Percentiles rank a stretch among this genome's conserved stretches.
Conservation (phyloP, 1,140 invertebrate genomes). For the Drosophila ohnishii region DNA sequence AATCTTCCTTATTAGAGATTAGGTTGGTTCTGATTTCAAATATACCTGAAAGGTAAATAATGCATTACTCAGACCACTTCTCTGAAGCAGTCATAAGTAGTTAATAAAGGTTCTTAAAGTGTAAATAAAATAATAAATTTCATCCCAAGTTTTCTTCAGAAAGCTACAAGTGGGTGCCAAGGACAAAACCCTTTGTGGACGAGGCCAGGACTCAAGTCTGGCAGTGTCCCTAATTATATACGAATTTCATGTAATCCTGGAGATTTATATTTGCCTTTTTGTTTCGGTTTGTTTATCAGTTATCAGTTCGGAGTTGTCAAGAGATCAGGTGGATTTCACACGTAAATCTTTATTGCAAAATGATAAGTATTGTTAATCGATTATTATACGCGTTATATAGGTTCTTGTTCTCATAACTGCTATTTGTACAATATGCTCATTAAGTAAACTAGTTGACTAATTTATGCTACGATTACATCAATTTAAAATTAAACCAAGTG, state of each 20-base stretch:
- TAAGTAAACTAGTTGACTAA: slow-evolving; percentile 76
- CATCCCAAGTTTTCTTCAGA: neutral
- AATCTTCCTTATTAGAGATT: neutral
- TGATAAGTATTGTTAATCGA: slow-evolving; percentile 56
- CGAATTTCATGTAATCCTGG: slow-evolving; percentile 73
- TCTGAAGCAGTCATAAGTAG: neutral
- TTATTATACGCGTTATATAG: slow-evolving; percentile 44
- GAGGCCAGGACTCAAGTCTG: slow-evolving; percentile 11
- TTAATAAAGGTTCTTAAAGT: neutral
- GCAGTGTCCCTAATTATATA: slow-evolving; percentile 17
- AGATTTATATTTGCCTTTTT: slow-evolving; percentile 58
- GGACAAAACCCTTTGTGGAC: slow-evolving; percentile 1
- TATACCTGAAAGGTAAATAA: neutral
- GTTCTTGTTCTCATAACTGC: slow-evolving; percentile 69
- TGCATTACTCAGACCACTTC: slow-evolving; percentile 1
- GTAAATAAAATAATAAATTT: neutral
- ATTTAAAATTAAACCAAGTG: slow-evolving; percentile 49
- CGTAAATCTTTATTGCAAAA: slow-evolving; percentile 39
- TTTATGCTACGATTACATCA: slow-evolving; percentile 66
- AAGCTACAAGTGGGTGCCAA: slow-evolving; percentile 1
- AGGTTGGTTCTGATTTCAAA: neutral
- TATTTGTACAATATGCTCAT: slow-evolving; percentile 77
- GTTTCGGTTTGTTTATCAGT: slow-evolving; percentile 14
- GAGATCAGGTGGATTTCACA: slow-evolving; percentile 11
- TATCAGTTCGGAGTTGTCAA: slow-evolving; percentile 6